A percentile compares a stretch with the other conserved stretches of the same genome.
phyloP scores from a whole-genome alignment of 2,888 invertebrate species.

The Agrotis exclamationis region DNA sequence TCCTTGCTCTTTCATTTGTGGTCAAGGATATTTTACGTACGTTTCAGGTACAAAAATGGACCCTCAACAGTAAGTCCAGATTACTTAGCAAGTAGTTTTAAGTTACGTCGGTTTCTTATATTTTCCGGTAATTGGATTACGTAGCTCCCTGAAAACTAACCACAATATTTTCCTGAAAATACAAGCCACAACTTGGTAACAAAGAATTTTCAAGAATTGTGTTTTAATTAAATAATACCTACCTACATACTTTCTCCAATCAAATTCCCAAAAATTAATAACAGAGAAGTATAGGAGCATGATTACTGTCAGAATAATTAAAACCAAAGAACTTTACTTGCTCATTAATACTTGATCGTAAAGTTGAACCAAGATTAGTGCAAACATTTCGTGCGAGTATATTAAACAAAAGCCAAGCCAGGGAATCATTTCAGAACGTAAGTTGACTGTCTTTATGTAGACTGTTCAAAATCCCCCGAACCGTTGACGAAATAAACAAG shows the following conservation, averaged over 20 bases:
- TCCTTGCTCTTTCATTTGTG: conserved; percentile 42
- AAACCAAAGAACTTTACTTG: conserved; percentile 22
- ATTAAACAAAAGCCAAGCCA: background rate
- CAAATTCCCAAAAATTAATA: conserved; percentile 13
- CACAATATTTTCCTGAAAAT: background rate
- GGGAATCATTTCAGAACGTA: background rate
- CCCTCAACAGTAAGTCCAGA: conserved; percentile 2
- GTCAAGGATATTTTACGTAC: conserved; percentile 40
- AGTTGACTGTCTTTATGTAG: conserved; percentile 9
- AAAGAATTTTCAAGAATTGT: background rate
- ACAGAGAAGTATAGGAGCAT: background rate
- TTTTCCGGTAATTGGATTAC: conserved; percentile 23
- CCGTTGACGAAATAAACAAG: conserved; percentile 36
- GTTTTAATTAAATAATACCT: conserved; percentile 2
- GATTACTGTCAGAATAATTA: conserved; percentile 15
- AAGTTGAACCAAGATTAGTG: conserved; percentile 17
- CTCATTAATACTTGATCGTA: conserved; percentile 15
- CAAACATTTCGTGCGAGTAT: background rate
- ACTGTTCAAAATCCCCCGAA: conserved; percentile 25
- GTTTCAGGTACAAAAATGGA: conserved; percentile 8
- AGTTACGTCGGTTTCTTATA: conserved; percentile 7
- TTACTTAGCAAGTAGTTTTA: conserved; percentile 20
- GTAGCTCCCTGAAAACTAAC: background rate
- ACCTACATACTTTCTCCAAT: background rate
- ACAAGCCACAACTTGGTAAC: background rate